phyloP scores from a whole-genome alignment of 2,888 invertebrate genomes.

The Acrobasis consociella region DNA sequence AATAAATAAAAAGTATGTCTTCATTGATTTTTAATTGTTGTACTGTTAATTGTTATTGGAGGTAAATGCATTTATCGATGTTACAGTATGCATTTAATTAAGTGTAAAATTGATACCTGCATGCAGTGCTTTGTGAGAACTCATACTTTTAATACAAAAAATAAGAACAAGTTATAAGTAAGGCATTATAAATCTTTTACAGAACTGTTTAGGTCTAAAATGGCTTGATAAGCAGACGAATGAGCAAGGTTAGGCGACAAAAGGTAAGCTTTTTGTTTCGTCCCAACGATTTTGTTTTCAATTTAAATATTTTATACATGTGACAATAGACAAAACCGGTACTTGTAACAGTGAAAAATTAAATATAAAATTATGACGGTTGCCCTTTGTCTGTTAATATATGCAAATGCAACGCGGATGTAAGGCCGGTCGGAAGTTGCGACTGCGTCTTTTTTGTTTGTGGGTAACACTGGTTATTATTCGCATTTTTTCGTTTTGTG shows the following conservation, averaged over 20 bases:
- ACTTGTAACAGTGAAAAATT: slow-evolving; percentile 81
- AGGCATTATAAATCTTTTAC: neutral
- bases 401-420: slow-evolving; percentile 73
- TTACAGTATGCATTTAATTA: neutral
- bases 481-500: slow-evolving; percentile 33
- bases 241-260: slow-evolving; percentile 49
- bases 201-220: neutral
- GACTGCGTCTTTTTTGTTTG: slow-evolving; percentile 40
- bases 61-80: too few species aligned
- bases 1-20: too few species aligned
- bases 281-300: slow-evolving; percentile 74
- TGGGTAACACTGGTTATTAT: slow-evolving; percentile 40
- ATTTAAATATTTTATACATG: slow-evolving; percentile 79
- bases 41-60: too few species aligned
- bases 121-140: slow-evolving; percentile 16
- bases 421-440: slow-evolving; percentile 49
- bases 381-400: slow-evolving; percentile 72
- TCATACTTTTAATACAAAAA: slow-evolving; percentile 31
- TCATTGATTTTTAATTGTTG: too few species aligned
- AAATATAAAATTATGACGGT: slow-evolving; percentile 80
- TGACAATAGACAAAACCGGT: slow-evolving; percentile 81
- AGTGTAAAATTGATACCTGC: slow-evolving; percentile 11
- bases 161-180: neutral
- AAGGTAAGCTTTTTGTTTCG: slow-evolving; percentile 75
- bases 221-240: slow-evolving; percentile 27